A percentile compares a stretch with the other conserved stretches of the same genome.
These are phyloP conservation scores for Mesocricetus auratus DNA, from an alignment of 2,113 vertebrate species.

Conservation along the genomic window DNA sequence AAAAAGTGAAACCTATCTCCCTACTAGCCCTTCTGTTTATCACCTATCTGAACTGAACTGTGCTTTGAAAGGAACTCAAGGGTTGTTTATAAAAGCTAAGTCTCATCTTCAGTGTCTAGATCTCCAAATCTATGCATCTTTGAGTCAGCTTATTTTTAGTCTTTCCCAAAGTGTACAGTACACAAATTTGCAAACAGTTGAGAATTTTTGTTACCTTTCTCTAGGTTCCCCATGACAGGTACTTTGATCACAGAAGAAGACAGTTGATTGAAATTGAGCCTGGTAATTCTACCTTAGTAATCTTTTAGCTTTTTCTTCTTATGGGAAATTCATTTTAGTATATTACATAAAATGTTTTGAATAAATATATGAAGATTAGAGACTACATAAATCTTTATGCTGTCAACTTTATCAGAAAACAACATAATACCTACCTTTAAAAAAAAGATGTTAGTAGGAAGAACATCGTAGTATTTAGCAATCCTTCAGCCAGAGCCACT, in stretches of 20 bases:
- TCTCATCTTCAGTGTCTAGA: neutral
- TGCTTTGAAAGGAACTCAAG: conserved; percentile 26
- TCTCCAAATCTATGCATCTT: neutral
- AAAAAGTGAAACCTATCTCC: conserved; percentile 62
- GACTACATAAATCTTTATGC: conserved; percentile 52
- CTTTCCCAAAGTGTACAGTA: neutral
- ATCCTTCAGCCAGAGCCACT: conserved; percentile 6
- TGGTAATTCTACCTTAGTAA: neutral
- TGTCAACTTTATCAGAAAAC: conserved; percentile 22
- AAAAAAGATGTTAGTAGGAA: conserved; percentile 25
- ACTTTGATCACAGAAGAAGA: neutral
- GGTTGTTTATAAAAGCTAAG: conserved; percentile 53
- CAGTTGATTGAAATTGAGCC: neutral
- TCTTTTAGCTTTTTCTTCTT: neutral
- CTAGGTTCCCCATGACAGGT: neutral
- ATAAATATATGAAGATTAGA: neutral
- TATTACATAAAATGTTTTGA: conserved; percentile 44
- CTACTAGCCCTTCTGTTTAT: neutral
- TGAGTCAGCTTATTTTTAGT: neutral
- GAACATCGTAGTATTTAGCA: conserved; percentile 38
- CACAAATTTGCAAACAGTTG: neutral
- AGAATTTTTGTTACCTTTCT: neutral
- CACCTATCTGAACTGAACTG: neutral
- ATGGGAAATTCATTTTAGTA: conserved; percentile 19
- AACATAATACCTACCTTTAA: neutral